Conservation (phyloP, 2,888 invertebrate species). For the Odiellus spinosus region DNA sequence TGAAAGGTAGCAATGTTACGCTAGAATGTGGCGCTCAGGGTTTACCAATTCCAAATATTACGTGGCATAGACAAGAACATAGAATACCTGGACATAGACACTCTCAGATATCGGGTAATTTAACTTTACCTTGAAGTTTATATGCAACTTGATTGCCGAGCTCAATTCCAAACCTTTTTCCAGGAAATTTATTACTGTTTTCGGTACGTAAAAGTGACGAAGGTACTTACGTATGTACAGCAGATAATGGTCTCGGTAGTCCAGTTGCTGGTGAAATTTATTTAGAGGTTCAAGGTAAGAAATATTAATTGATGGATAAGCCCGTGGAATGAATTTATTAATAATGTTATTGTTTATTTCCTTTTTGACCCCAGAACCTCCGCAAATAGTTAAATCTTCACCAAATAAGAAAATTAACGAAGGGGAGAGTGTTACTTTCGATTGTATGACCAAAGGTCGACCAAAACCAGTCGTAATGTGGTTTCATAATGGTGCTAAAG, state of each 20-base stretch:
- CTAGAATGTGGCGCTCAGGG: conserved; percentile 54
- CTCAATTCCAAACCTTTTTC: neutral
- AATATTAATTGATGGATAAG: neutral
- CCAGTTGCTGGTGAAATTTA: conserved; percentile 36
- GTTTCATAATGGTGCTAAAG: conserved; percentile 65
- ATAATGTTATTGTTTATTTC: neutral
- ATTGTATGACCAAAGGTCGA: conserved; percentile 46
- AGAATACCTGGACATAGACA: conserved; percentile 38
- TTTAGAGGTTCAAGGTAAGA: conserved; percentile 31
- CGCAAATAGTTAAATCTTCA: conserved; percentile 30
- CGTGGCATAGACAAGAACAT: conserved; percentile 47
- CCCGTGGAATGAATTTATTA: neutral
- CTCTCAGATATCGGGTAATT: conserved; percentile 37
- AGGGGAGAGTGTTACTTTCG: conserved; percentile 36
- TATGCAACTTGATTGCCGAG: neutral
- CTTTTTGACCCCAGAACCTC: conserved; percentile 28
- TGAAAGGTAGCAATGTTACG: conserved; percentile 43
- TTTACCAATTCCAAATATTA: conserved; percentile 46
- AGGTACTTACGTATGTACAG: conserved; percentile 62
- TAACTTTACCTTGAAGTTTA: no score
- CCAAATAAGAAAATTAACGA: conserved; percentile 36
- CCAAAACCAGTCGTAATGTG: conserved; percentile 62
- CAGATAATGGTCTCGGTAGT: conserved; percentile 44
- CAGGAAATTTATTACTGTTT: conserved; percentile 37
- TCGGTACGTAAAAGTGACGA: conserved; percentile 45